Base-by-base conservation (phyloP, 2,113 vertebrate genomes). In the Calidris pygmaea region DNA sequence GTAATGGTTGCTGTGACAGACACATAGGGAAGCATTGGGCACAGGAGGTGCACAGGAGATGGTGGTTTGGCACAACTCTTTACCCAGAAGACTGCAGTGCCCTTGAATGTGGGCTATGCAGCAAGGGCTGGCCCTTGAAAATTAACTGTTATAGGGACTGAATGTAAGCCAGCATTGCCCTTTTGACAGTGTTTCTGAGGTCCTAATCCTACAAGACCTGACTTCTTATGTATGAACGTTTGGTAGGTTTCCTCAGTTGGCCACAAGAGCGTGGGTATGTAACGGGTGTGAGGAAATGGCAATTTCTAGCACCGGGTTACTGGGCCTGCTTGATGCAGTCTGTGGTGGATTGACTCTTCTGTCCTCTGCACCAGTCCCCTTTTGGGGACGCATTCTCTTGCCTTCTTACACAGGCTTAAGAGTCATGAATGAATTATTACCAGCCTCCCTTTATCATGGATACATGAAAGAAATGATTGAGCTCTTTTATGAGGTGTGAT, bases 31-130 rank as follows among this genome's bases (percentile, higher is more conserved):
- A 85, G 19, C 0, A 0, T 0, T 43, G 56, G 52, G 12, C 37
- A 1, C 0, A 35, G 43, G 65, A 50, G 10, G 16, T 59, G n/a
- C 27, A 23, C 16, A 13, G n/a, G 45, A 56, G 24, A 6, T n/a
- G 26, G n/a, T 65, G 15, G 7, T 18, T 87, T 78, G 58, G n/a
- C 24, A 37, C 30, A 45, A 0, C 21, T 35, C 27, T 20, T 23
- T 55, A 9, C 73, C 50, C 23, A 39, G 84, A 76, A 75, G 12
- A 32, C 35, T 6, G 0, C 3, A 5, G 17, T 45, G 60, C 27
- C 30, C 19, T 72, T 65, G 62, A 12, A 35, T 0, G 0, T 27
- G 24, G 29, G 6, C 22, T 58, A 0, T 30, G 15, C 43, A 45
- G 4, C 4, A n/a, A 48, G 9, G 65, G 26, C 41, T 71, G 48